Base-by-base conservation (phyloP, 2,797 vertebrate species). In the Lepus townsendii region DNA sequence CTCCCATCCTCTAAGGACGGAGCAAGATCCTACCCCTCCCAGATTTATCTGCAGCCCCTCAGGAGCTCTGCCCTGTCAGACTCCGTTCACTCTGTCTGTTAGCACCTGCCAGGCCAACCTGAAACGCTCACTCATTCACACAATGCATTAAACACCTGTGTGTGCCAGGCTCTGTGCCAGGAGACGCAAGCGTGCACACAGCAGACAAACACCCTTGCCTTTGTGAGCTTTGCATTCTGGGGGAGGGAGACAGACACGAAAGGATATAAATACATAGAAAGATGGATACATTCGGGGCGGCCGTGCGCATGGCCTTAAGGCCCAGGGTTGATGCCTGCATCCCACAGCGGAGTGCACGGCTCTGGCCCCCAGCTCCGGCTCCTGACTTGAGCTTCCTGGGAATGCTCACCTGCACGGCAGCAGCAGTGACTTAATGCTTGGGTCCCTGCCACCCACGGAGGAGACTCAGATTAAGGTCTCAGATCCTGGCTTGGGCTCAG, bases 41-140 rank as follows among this genome's bases (percentile, higher is more conserved):
- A 75, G 71, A 32, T 65, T 47, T 1, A 52, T 22, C 54, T 75
- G 10, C 19, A 88, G 22, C 42, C 57, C 38, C 20, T 27, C 80
- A 26, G 27, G 75, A 66, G 57, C 35, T 17, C 57, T 78, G 42
- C 42, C 38, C 69, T 54, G 50, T n/a, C 50, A 83, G 7, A 78
- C 16, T 35, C 72, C 72, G 7, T 80, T 90, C 77, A 52, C 57
- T 60, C 60, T 62, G 69, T 47, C 60, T 68, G 3, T 79, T 42
- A 88, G 35, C n/a, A 38, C 24, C 62, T 50, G 32, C 50, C 50
- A 60, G 73, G 27, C 1, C 17, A 30, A 73, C 91, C 42, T 47
- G 84, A 94, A 95, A 73, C 50, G 86, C 72, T 12, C 10, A 60
- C 30, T 57, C n/a, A 73, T 52, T 77, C 77, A 60, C 47, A 54